Evolutionary conservation across 2,797 vertebrate species (phyloP), one percentile per base, ranked within the genome.

Genomic region (Pangasius sanitwongsei): DNA sequence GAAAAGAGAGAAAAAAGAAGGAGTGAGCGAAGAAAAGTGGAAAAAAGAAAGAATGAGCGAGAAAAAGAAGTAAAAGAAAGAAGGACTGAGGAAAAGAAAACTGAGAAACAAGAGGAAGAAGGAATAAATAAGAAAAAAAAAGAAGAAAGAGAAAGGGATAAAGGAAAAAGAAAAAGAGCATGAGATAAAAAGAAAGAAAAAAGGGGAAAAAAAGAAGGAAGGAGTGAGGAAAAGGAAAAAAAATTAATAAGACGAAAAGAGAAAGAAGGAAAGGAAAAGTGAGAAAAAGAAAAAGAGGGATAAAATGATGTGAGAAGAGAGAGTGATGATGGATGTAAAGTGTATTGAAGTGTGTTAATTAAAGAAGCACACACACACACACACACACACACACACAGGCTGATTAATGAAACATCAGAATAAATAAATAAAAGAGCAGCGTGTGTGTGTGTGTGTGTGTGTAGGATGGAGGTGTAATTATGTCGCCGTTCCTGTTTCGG

Each of bases 401-500:
- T 83, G 57, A 83, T 83, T 83, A 83, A 83, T 61, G 80, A 83
- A 83, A 83, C 57, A 83, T 82, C 80, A 82, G 80, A 83, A 83
- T 83, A 63, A 63, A 83, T 61, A 83, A 83, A 63, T 61, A 13
- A 83, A 63, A 37, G 20, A 59, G 55, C 53, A 31, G 2, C 13
- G 50, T 81, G 50, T 80, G 75, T 53, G 50, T 81, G 78, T 37
- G 44, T 50, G 55, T 61, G 53, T 59, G 55, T 59, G 53, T 81
- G 20, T 37, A 59, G 20, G 80, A 44, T 9, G 61, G 37, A 8
- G 94, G 92, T 90, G 94, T 92, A 95, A 94, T 96, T 96, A 93
- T 96, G 97, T 94, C 87, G 94, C 94, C 94, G 91, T 89, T 91
- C 86, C 87, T 44, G 89, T 96, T 96, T 95, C 94, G 95, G 96